Conservation (phyloP, 1,140 invertebrate species). For the Neoseiulus cucumeris region DNA sequence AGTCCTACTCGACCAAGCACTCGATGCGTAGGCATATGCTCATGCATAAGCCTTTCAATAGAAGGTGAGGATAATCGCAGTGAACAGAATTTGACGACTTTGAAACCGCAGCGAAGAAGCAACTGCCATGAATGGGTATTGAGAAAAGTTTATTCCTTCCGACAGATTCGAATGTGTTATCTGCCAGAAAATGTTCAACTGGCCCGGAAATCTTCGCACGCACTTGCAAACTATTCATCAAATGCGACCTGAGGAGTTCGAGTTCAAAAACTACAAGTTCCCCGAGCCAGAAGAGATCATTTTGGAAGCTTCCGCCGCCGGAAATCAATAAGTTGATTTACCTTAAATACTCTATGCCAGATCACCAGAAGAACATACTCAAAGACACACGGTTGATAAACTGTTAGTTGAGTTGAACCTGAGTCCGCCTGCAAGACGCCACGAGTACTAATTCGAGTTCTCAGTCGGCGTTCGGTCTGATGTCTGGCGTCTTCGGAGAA, state of each 20-base stretch:
- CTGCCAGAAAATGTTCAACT: slow-evolving; percentile 22
- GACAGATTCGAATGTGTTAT: slow-evolving; percentile 19
- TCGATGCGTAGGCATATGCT: slow-evolving; percentile 21
- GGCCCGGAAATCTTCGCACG: slow-evolving; percentile 21
- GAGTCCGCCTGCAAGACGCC: too few relatives aligned
- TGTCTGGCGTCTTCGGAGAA: too few relatives aligned
- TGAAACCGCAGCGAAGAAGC: too few relatives aligned
- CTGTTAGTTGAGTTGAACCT: too few relatives aligned
- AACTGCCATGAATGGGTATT: too few relatives aligned
- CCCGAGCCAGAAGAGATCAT: slow-evolving; percentile 2
- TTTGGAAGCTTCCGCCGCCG: background rate
- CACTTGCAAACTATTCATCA: slow-evolving; percentile 19
- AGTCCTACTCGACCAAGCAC: slow-evolving; percentile 19
- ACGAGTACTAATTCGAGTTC: too few relatives aligned
- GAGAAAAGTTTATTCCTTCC: too few relatives aligned
- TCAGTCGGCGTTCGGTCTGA: too few relatives aligned
- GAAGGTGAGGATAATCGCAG: slow-evolving; percentile 10
- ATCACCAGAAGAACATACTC: too few relatives aligned
- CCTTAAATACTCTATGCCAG: too few relatives aligned
- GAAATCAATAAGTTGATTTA: background rate
- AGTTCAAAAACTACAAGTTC: slow-evolving; percentile 12
- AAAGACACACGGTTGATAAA: too few relatives aligned
- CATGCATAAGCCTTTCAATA: slow-evolving; percentile 21
- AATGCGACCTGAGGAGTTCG: slow-evolving; percentile 9
- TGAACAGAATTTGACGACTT: too few relatives aligned